A percentile compares a stretch with the other conserved stretches of the same genome.
Conservation (phyloP, 1,140 invertebrate genomes). For the Aphelenchoides besseyi region DNA sequence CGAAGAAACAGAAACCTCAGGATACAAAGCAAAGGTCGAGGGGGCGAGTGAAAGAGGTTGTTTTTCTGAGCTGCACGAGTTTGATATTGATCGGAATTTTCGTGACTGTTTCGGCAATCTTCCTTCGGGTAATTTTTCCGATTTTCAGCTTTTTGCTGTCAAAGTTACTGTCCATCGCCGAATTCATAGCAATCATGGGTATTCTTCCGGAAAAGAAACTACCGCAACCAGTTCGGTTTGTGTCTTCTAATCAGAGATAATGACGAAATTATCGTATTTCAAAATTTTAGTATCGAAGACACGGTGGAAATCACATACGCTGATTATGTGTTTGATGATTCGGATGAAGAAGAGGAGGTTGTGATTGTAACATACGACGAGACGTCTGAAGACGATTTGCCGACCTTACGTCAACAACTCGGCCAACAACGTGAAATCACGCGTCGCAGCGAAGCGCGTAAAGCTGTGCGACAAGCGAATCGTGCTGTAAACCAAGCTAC, state of each 20-base stretch:
- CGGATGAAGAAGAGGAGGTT: slow-evolving; percentile 25
- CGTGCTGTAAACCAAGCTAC: slow-evolving; percentile 8
- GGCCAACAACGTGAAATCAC: not conserved
- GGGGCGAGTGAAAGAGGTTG: not conserved
- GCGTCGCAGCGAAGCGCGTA: slow-evolving; percentile 14
- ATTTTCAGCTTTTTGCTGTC: not conserved
- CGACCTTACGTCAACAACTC: not conserved
- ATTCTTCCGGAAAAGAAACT: slow-evolving; percentile 24
- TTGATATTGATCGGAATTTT: not conserved
- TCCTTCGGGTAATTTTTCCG: no score
- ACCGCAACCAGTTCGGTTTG: slow-evolving; percentile 23
- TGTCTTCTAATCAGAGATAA: no score
- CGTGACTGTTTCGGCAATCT: no score
- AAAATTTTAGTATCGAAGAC: slow-evolving; percentile 20
- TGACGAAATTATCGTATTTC: no score
- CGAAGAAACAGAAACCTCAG: not conserved
- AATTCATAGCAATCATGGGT: slow-evolving; percentile 19
- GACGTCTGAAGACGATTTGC: slow-evolving; percentile 12
- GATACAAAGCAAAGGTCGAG: not conserved
- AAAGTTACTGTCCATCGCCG: not conserved
- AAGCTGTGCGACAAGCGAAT: slow-evolving; percentile 19
- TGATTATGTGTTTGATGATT: slow-evolving; percentile 35
- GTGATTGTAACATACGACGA: not conserved
- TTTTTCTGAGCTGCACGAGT: not conserved
- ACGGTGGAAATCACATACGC: slow-evolving; percentile 28